These are phyloP conservation scores for Cryptomyrus ogoouensis DNA, from an alignment of 2,113 vertebrate genomes.

Conservation along the genomic window DNA sequence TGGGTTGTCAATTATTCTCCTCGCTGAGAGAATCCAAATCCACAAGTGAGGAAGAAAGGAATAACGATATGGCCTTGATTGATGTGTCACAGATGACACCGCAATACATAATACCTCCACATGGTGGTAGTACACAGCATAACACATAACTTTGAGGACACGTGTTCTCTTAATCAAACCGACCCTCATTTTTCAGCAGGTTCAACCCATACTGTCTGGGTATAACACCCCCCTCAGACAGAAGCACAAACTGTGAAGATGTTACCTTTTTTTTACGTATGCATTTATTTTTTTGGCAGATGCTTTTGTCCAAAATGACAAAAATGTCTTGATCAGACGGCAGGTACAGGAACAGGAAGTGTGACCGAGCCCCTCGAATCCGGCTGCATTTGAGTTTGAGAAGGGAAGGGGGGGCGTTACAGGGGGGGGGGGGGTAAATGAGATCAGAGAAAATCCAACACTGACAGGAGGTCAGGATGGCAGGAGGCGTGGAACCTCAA, in stretches of 20 bases:
- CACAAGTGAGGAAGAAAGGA: not conserved
- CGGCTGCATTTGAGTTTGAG: not conserved
- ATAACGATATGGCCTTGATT: not conserved
- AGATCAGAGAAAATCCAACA: not conserved
- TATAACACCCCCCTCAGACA: not conserved
- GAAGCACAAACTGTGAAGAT: not conserved
- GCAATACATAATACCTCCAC: not conserved
- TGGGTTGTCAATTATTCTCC: not conserved
- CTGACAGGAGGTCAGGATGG: not conserved
- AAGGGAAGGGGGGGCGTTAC: not conserved
- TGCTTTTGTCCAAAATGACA: not conserved
- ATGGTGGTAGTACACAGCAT: not conserved
- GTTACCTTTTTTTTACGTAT: not conserved
- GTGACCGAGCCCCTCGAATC: not conserved
- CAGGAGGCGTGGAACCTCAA: not conserved
- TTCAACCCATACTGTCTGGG: not conserved
- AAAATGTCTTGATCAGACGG: not conserved
- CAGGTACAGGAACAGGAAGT: not conserved
- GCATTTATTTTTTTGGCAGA: not conserved
- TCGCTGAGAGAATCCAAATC: not conserved
- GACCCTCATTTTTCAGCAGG: not conserved
- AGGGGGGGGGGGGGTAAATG: not conserved
- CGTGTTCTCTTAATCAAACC: not conserved
- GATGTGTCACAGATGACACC: not conserved
- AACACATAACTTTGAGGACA: not conserved